These are phyloP conservation scores for Gymnocephalus cernua DNA, from an alignment of 2,113 vertebrate genomes.

Conservation along the genomic window DNA sequence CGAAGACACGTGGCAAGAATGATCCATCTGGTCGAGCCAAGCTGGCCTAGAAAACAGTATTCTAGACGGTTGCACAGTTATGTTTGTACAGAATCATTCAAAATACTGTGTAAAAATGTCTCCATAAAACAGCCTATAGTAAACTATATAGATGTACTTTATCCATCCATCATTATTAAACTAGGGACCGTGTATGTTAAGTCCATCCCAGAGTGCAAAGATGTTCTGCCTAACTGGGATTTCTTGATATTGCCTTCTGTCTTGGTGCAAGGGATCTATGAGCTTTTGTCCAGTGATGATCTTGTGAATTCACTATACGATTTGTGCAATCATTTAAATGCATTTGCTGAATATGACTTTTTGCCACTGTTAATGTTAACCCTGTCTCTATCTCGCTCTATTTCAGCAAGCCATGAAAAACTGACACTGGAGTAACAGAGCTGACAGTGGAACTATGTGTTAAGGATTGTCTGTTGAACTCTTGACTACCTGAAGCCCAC, in stretches of 20 bases:
- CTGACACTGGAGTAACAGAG: constrained; percentile 67
- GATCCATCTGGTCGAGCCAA: neutral
- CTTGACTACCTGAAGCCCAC: constrained; percentile 76
- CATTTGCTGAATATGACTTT: neutral
- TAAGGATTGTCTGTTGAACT: constrained; percentile 74
- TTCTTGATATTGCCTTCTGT: neutral
- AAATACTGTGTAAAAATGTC: neutral
- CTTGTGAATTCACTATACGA: neutral
- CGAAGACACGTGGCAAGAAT: neutral
- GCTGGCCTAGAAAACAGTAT: neutral
- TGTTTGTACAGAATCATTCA: neutral
- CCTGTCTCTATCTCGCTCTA: constrained; percentile 34
- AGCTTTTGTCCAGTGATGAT: neutral
- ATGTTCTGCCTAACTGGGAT: neutral
- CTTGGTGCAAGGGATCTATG: neutral
- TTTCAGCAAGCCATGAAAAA: constrained; percentile 66
- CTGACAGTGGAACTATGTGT: constrained; percentile 83
- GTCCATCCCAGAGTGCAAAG: neutral
- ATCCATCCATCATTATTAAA: neutral
- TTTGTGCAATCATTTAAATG: neutral
- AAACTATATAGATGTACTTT: neutral
- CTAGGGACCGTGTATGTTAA: neutral
- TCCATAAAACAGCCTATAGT: neutral
- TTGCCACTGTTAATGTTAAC: neutral
- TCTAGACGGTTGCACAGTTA: neutral